Percentiles rank a stretch among this genome's conserved stretches.
Evolutionary conservation across 2,113 vertebrate genomes (phyloP).

Genomic region (Stegostoma tigrinum): DNA sequence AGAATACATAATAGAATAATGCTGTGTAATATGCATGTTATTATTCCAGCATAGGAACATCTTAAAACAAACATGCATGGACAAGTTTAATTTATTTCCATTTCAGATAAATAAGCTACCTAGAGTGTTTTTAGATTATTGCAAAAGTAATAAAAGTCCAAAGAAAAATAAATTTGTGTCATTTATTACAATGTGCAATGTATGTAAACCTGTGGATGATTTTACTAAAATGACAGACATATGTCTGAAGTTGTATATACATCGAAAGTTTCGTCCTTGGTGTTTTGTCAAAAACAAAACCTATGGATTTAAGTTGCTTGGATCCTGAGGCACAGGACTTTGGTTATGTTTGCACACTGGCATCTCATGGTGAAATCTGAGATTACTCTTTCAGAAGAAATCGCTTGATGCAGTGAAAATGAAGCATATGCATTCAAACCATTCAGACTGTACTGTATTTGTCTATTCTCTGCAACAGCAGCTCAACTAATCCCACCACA

Average conservation of each 20-base stretch:
- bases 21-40: constrained; percentile 17
- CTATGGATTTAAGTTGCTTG: neutral
- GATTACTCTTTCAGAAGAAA: neutral
- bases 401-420: neutral
- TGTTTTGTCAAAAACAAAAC: neutral
- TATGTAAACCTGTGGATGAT: no score
- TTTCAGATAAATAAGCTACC: constrained; percentile 26
- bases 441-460: neutral
- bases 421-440: neutral
- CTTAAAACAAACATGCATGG: constrained; percentile 21
- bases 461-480: neutral
- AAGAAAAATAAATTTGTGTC: neutral
- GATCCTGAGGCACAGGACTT: neutral
- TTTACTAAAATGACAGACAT: neutral
- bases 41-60: neutral
- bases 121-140: neutral
- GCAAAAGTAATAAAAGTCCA: constrained; percentile 9
- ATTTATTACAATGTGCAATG: neutral
- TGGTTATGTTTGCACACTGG: neutral
- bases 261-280: neutral
- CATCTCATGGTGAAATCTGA: neutral
- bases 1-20: neutral
- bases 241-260: neutral
- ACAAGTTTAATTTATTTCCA: constrained; percentile 30
- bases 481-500: neutral